These are phyloP conservation scores for rat (Rattus norvegicus) DNA, from an alignment of 2,113 vertebrate genomes.

Conservation along the genomic window GRCr8 NC_086025.1:129093501-129094000, in stretches of 20 bases:
- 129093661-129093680: conserved; percentile 74
- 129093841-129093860: conserved; percentile 12
- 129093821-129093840: neutral
- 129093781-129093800: neutral
- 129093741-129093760: neutral
- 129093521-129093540: neutral
- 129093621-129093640: neutral
- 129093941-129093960: no score
- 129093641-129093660: conserved; percentile 59
- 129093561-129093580: neutral
- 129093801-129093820: neutral
- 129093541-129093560: neutral
- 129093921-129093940: neutral
- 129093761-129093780: neutral
- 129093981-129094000: neutral
- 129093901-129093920: neutral
- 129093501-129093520: neutral
- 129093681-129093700: neutral
- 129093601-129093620: fast-evolving
- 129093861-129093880: neutral
- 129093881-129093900: neutral
- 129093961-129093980: neutral
- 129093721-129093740: neutral
- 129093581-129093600: neutral
- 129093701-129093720: neutral